Conservation (phyloP, 2,797 vertebrate species). For the Echeneis naucrates region DNA sequence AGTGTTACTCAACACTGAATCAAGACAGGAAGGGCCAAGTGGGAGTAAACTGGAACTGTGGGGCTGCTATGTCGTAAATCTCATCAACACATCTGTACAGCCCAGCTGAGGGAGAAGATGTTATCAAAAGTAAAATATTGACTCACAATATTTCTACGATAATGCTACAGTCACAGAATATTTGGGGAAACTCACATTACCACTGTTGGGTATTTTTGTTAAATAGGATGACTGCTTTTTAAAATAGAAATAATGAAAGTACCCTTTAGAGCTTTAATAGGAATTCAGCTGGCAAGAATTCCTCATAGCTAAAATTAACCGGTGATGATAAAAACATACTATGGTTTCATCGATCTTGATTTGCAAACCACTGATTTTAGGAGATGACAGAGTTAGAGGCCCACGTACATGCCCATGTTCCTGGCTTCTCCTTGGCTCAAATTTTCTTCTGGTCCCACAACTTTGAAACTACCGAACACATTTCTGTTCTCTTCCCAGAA, state of each 20-base stretch:
- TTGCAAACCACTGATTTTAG: conserved; percentile 6
- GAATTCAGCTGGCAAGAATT: background rate
- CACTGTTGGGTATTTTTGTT: background rate
- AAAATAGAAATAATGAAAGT: background rate
- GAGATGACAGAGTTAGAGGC: conserved; percentile 23
- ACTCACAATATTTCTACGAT: background rate
- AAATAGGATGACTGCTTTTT: background rate
- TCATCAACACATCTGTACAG: background rate
- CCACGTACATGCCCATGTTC: conserved; percentile 97
- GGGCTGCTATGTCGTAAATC: background rate
- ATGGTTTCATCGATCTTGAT: conserved; percentile 4
- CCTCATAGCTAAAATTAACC: background rate
- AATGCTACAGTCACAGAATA: background rate
- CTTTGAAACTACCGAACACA: conserved; percentile 89
- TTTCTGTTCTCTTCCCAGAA: conserved; percentile 94
- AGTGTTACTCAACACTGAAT: conserved; percentile 31
- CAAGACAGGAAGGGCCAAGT: conserved; percentile 4
- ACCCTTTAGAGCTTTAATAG: background rate
- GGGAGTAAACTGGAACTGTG: conserved; percentile 4
- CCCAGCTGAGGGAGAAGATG: background rate
- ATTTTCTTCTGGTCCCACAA: conserved; percentile 96
- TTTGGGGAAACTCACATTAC: background rate
- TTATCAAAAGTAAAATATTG: background rate
- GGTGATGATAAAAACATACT: background rate
- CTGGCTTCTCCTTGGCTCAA: conserved; percentile 96